phyloP scores from a whole-genome alignment of 37 sponge, comb jelly and placozoan species.

The Cliona cf. orientalis region DNA sequence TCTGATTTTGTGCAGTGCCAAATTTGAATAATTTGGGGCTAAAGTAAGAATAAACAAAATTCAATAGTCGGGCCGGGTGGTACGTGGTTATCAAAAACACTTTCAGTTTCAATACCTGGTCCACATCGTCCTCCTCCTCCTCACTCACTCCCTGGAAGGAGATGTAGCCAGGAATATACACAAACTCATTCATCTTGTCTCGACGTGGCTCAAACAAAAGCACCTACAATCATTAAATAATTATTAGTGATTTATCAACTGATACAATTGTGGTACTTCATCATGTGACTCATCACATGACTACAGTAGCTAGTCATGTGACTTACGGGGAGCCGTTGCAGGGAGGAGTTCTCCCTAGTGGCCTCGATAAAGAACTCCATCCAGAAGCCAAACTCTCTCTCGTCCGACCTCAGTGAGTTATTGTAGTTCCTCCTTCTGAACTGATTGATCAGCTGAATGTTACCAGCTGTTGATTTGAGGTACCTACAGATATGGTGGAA shows the following conservation, averaged over 20 bases:
- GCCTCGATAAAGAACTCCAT: slow-evolving; percentile 83
- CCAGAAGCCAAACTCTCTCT: slow-evolving; percentile 71
- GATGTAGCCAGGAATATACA: slow-evolving; percentile 67
- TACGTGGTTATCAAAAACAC: no score
- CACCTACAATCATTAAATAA: slow-evolving; percentile 27
- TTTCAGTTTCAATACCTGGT: no score
- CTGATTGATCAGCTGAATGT: slow-evolving; percentile 71
- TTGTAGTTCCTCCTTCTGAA: slow-evolving; percentile 37
- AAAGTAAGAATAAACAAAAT: background rate
- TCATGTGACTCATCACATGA: background rate
- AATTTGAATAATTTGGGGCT: slow-evolving; percentile 46
- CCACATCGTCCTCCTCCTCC: slow-evolving; percentile 3
- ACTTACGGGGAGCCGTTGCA: slow-evolving; percentile 61
- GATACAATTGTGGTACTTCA: background rate
- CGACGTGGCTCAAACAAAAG: slow-evolving; percentile 60
- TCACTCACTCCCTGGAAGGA: slow-evolving; percentile 42
- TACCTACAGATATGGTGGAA: slow-evolving; percentile 49
- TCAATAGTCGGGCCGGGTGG: background rate
- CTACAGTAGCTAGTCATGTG: background rate
- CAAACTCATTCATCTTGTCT: slow-evolving; percentile 25
- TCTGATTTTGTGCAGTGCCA: slow-evolving; percentile 35
- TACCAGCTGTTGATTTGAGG: slow-evolving; percentile 73
- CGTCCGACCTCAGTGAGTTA: slow-evolving; percentile 20
- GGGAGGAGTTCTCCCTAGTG: slow-evolving; percentile 15
- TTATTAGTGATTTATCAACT: background rate